Conservation (phyloP, 2,113 vertebrate genomes). For the Dasyurus viverrinus region DNA sequence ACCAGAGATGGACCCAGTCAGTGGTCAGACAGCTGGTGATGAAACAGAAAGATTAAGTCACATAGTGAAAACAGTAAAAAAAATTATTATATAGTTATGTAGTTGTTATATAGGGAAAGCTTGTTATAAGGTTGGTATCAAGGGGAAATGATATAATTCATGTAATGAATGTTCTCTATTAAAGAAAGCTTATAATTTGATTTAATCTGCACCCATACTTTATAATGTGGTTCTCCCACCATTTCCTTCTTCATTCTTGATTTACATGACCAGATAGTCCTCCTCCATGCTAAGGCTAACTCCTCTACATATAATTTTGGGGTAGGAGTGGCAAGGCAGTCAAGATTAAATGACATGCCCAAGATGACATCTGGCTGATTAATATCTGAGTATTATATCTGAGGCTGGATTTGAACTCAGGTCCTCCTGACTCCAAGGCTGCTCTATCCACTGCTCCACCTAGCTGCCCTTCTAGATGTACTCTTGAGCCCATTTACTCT, state of each 20-base stretch:
- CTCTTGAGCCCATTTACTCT: neutral
- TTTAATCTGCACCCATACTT: neutral
- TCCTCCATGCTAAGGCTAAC: neutral
- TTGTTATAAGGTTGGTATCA: neutral
- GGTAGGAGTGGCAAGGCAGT: too few relatives aligned
- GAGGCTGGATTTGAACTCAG: too few relatives aligned
- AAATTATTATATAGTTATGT: neutral
- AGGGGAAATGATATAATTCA: neutral
- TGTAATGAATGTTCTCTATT: neutral
- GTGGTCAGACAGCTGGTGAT: conserved; percentile 80
- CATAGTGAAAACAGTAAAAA: neutral
- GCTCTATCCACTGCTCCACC: too few relatives aligned
- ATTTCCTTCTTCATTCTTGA: neutral
- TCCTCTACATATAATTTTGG: neutral
- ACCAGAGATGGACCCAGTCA: conserved; percentile 86
- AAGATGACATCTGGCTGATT: too few relatives aligned
- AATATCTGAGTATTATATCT: too few relatives aligned
- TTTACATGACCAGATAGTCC: neutral
- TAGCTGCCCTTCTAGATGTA: too few relatives aligned
- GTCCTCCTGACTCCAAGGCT: too few relatives aligned
- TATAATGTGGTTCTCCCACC: neutral
- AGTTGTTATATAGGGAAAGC: conserved; percentile 22
- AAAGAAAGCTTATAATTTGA: neutral
- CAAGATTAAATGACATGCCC: too few relatives aligned
- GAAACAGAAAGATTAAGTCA: conserved; percentile 55